Evolutionary conservation across 2,888 invertebrate species (phyloP).

Genomic region (Unio pictorum): DNA sequence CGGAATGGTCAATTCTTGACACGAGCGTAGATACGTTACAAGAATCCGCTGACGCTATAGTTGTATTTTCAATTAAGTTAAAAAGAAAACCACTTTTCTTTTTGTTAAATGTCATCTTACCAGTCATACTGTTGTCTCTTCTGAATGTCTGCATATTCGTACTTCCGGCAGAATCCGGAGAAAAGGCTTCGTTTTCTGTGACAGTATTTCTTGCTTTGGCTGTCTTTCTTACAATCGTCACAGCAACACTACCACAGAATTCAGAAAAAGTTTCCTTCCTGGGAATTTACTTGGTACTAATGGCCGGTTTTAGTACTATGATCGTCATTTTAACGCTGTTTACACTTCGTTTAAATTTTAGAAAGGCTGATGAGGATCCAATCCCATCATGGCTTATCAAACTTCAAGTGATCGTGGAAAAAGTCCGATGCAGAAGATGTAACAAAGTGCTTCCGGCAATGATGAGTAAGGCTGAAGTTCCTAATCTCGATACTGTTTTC

Average conservation of each 20-base stretch:
- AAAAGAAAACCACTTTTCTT: constrained; percentile 31
- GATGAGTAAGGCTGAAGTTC: too few species aligned
- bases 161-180: constrained; percentile 27
- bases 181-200: constrained; percentile 24
- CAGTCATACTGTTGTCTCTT: constrained; percentile 25
- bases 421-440: too few species aligned
- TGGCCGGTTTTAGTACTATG: constrained; percentile 27
- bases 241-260: constrained; percentile 17
- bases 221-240: constrained; percentile 24
- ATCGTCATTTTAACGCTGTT: constrained; percentile 23
- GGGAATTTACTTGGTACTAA: constrained; percentile 24
- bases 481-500: too few species aligned
- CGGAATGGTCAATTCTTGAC: constrained; percentile 18
- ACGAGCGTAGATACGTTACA: constrained; percentile 7
- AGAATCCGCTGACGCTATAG: constrained; percentile 9
- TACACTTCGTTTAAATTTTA: constrained; percentile 20
- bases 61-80: constrained; percentile 19
- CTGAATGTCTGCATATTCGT: constrained; percentile 29
- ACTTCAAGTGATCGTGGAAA: background rate
- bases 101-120: constrained; percentile 28
- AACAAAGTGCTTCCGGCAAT: too few species aligned
- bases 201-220: constrained; percentile 30
- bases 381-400: constrained; percentile 9
- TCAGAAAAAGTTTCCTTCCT: constrained; percentile 24
- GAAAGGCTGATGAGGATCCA: constrained; percentile 16